A percentile compares a stretch with the other conserved stretches of the same genome.
Conservation (phyloP, 2,113 vertebrate genomes). For the Herpetotheres cachinnans region DNA sequence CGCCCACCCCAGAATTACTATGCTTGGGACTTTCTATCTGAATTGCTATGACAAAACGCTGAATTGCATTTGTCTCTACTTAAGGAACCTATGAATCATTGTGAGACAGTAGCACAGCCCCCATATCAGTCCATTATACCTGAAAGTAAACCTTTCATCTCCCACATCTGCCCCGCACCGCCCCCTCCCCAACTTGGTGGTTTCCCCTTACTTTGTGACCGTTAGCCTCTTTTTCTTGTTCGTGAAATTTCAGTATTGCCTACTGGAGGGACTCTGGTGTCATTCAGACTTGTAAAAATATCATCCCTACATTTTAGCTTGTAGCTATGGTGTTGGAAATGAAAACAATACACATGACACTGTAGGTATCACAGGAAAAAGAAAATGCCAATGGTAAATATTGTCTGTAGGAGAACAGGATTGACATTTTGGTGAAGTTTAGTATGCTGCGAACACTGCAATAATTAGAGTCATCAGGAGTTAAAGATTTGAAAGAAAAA, state of each 20-base stretch:
- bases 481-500: not conserved
- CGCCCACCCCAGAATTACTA: not conserved
- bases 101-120: not conserved
- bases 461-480: not conserved
- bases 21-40: not conserved
- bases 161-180: too few species aligned
- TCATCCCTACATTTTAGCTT: not conserved
- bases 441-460: not conserved
- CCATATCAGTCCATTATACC: not conserved
- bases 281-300: not conserved
- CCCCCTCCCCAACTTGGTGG: too few species aligned
- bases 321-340: not conserved
- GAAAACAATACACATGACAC: not conserved
- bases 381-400: not conserved
- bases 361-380: not conserved
- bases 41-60: not conserved
- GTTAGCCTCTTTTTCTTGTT: not conserved
- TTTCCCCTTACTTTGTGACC: not conserved
- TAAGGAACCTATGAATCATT: not conserved
- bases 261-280: not conserved
- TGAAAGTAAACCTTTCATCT: not conserved
- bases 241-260: not conserved
- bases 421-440: not conserved
- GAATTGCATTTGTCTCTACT: not conserved
- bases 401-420: not conserved